Evolutionary conservation across 2,113 vertebrate genomes (phyloP), one percentile per base, ranked within the genome.

Genomic region (Connochaetes taurinus): DNA sequence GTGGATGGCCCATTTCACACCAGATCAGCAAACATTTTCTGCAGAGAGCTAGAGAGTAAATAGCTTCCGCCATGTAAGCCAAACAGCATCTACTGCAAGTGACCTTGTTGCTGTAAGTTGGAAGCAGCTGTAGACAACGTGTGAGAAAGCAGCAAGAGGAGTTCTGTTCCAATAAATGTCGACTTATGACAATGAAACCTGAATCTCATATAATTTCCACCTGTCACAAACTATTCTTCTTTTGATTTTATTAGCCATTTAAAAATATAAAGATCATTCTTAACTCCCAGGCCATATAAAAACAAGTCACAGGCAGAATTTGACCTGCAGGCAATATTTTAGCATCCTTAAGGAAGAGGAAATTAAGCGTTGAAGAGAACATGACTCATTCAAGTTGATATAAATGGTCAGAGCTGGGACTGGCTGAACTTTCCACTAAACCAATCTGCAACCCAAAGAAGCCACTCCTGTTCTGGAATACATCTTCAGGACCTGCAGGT

Each of bases 241-340:
- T 95, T 87, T 82, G 40, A 67, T 80, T 45, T 87, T 86, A 86
- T 96, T n/a, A 84, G 21, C 14, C 40, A 58, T 62, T 95, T 74
- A 33, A 89, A 94, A 90, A 91, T 47, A 55, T 12, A 71, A 90
- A 96, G 67, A n/a, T 31, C 25, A 12, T 47, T 94, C 50, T 74
- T 58, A 57, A 74, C 19, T 89, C 45, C 13, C 1, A 33, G 40
- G 40, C 19, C 45, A 33, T 31, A 25, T 36, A 27, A 57, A 78
- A 88, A 85, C 15, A 81, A 85, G 53, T n/a, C 10, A 1, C 5
- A 25, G 36, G 57, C 55, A 95, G 29, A 88, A 76, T 93, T 40
- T 52, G 57, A 40, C 19, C 78, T 23, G 43, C 15, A 74, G 80
- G 45, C 17, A 36, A 36, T 71, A 60, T 64, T 55, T 90, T 21